Conservation (phyloP, 2,888 invertebrate species). For the Platerodrilus igneus region DNA sequence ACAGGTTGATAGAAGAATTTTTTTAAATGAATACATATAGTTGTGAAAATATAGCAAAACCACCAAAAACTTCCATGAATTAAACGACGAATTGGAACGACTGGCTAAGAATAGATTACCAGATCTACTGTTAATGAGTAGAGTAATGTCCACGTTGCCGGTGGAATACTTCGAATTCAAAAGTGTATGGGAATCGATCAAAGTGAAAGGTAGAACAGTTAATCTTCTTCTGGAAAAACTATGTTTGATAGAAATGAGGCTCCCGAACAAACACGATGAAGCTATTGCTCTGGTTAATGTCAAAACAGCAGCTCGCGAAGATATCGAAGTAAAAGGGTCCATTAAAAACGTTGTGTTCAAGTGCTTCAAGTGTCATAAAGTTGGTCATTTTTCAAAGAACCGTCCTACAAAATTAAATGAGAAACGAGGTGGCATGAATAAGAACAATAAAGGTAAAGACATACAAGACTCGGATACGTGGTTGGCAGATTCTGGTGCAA, state of each 20-base stretch:
- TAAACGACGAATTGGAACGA: constrained; percentile 3
- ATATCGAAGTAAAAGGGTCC: too few species aligned
- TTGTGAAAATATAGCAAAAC: background rate
- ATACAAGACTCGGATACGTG: too few species aligned
- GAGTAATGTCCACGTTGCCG: background rate
- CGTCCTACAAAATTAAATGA: too few species aligned
- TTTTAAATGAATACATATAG: background rate
- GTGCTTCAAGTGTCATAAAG: too few species aligned
- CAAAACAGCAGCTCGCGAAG: too few species aligned
- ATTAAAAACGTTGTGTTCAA: too few species aligned
- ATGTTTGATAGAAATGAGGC: constrained; percentile 5
- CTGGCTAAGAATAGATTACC: too few species aligned
- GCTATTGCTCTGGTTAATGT: background rate
- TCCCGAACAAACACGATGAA: background rate
- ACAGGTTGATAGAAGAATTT: constrained; percentile 3
- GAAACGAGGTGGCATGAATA: too few species aligned
- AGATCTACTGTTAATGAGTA: constrained; percentile 1
- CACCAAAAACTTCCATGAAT: background rate
- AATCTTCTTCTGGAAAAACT: constrained; percentile 1
- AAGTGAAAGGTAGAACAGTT: background rate
- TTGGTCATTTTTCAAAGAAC: too few species aligned
- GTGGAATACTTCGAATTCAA: constrained; percentile 3
- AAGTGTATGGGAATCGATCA: constrained; percentile 1
- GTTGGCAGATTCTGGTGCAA: too few species aligned
- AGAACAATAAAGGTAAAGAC: too few species aligned